phyloP scores from a whole-genome alignment of 2,888 invertebrate genomes.

The Drosophila paucipuncta region DNA sequence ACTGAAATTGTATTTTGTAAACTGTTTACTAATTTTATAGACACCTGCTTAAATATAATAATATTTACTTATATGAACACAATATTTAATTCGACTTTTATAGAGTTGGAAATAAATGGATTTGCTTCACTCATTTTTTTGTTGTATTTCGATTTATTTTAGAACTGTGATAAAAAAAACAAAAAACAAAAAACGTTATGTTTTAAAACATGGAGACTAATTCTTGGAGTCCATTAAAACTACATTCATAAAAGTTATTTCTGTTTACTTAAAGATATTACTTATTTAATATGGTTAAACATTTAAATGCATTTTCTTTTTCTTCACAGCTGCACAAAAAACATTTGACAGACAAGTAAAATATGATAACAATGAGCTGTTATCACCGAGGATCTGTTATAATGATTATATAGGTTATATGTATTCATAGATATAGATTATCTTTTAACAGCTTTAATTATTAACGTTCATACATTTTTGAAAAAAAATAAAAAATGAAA shows the following conservation, averaged over 20 bases:
- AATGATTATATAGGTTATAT: slow-evolving; percentile 1
- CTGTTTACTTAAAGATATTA: neutral
- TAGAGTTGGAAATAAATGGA: slow-evolving; percentile 37
- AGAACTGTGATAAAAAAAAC: slow-evolving; percentile 1
- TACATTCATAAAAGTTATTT: slow-evolving; percentile 15
- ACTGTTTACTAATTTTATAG: slow-evolving; percentile 63
- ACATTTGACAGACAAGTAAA: slow-evolving; percentile 11
- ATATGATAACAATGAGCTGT: neutral
- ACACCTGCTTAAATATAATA: slow-evolving; percentile 58
- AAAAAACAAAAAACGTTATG: neutral
- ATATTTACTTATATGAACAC: slow-evolving; percentile 37
- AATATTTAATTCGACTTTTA: slow-evolving; percentile 33
- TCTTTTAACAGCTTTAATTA: neutral
- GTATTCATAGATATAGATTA: neutral
- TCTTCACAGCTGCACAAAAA: slow-evolving; percentile 33
- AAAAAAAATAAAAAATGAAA: slow-evolving; percentile 23
- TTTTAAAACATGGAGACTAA: slow-evolving; percentile 2
- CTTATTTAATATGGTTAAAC: neutral
- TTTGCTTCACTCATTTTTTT: slow-evolving; percentile 32
- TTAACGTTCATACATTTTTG: neutral
- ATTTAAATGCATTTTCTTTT: slow-evolving; percentile 8
- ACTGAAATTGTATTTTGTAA: slow-evolving; percentile 68
- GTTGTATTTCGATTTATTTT: slow-evolving; percentile 19
- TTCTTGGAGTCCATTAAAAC: slow-evolving; percentile 13
- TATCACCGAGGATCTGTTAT: slow-evolving; percentile 1